These are phyloP conservation scores for Ramphastos sulfuratus DNA, from an alignment of 2,113 vertebrate genomes.

Conservation along the genomic window DNA sequence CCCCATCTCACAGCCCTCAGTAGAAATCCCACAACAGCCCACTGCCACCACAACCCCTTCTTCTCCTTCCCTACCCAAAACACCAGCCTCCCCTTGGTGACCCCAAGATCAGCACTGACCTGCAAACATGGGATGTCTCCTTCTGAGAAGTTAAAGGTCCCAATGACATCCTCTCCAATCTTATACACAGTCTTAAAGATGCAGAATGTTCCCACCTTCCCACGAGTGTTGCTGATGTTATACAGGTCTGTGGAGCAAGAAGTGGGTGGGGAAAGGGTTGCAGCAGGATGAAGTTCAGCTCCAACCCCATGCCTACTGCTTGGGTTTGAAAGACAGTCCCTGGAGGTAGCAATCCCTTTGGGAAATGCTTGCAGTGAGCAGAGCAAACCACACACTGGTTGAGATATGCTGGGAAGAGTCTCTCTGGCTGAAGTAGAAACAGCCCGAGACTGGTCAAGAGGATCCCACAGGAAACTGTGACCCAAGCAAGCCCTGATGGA, in stretches of 20 bases:
- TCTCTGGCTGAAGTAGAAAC: not conserved
- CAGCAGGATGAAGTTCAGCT: not conserved
- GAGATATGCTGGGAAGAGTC: not conserved
- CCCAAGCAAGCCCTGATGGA: not conserved
- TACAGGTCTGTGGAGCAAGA: slow-evolving; percentile 83
- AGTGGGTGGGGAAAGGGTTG: not conserved
- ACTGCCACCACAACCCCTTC: not conserved
- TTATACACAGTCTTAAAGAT: slow-evolving; percentile 96
- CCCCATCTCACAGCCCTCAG: not conserved
- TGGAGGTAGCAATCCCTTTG: not conserved
- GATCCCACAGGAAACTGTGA: not conserved
- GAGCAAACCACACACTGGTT: not conserved
- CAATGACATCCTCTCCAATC: slow-evolving; percentile 93
- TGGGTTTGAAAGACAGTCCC: not conserved
- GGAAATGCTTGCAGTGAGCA: not conserved
- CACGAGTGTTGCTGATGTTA: slow-evolving; percentile 93
- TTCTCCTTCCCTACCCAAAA: not conserved
- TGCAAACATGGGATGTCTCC: slow-evolving; percentile 95
- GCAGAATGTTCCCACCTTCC: slow-evolving; percentile 95
- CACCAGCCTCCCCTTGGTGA: not conserved
- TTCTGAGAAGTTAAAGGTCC: slow-evolving; percentile 93
- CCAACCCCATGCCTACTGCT: rapidly evolving
- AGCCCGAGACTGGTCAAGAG: not conserved
- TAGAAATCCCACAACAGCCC: not conserved
- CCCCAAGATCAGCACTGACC: slow-evolving; percentile 69